A percentile compares a stretch with the other conserved stretches of the same genome.
Conservation (phyloP, 2,113 vertebrate species). For the Notarius lentiginosus region DNA sequence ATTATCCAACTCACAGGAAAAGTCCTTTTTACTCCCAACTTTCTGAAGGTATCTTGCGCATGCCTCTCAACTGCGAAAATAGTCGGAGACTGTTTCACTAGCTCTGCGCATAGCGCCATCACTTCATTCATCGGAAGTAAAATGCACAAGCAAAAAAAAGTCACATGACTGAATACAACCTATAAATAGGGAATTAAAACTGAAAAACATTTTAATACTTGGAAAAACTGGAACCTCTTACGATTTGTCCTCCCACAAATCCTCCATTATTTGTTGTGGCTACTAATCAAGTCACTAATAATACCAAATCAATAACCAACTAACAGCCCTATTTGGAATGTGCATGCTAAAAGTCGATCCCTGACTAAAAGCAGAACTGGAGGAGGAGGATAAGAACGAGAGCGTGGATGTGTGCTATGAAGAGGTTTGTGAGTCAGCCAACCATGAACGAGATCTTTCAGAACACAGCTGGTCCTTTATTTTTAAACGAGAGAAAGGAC, state of each 20-base stretch:
- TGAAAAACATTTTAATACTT: neutral
- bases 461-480: conserved; percentile 2
- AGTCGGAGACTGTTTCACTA: too few relatives aligned
- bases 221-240: neutral
- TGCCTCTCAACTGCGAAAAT: too few relatives aligned
- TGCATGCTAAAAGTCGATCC: neutral
- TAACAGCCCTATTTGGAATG: neutral
- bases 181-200: neutral
- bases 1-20: too few relatives aligned
- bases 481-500: neutral
- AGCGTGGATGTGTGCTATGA: neutral
- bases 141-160: too few relatives aligned
- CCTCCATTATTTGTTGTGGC: neutral
- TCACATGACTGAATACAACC: too few relatives aligned
- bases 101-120: too few relatives aligned
- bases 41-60: too few relatives aligned
- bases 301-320: neutral
- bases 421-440: neutral
- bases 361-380: neutral
- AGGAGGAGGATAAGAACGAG: neutral
- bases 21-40: too few relatives aligned
- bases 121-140: too few relatives aligned
- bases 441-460: neutral
- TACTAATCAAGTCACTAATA: neutral
- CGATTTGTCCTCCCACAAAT: neutral